Evolutionary conservation across 2,113 vertebrate species (phyloP), one percentile per base, ranked within the genome.

Genomic region (Tonatia bakeri): DNA sequence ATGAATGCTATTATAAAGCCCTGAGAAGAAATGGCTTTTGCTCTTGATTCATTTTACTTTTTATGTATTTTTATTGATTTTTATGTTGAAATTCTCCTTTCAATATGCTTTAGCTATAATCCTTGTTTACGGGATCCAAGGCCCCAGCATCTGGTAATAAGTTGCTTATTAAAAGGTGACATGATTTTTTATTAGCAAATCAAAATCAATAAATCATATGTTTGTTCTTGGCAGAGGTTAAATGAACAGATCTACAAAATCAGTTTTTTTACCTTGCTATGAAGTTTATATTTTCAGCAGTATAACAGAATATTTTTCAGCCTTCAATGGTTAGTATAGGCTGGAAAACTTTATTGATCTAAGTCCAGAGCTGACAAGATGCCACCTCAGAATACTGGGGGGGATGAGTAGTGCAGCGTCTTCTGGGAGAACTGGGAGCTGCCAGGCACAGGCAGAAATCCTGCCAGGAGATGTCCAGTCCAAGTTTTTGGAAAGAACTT

Each of bases 141-240:
- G 96, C 54, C 40, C 12, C 43, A 61, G 15, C 52, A 94, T 90
- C 86, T 95, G 88, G 61, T 92, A 97, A 92, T 97, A 96, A 96
- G 94, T 86, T 97, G 80, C 67, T 96, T 97, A 88, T 96, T 96
- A 97, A 97, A 97, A 96, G 81, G 38, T 95, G 85, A 97, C 91
- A 93, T 75, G 47, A 79, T 69, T 94, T 94, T 96, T 96, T 92
- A 95, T 95, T 95, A 95, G 50, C 96, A 94, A 97, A 90, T 69
- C 61, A 96, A 82, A 89, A 95, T 97, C 92, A 87, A 95, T 97
- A 95, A 77, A 91, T 95, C 87, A 90, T 90, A 77, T 77, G 75
- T 89, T 96, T 93, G 40, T 76, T 54, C 59, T 96, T 90, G 85
- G 36, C 72, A 36, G 88, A 96, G 59, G 93, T 94, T 95, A 97